phyloP scores from a whole-genome alignment of 2,113 vertebrate genomes.

The Copsychus sechellarum region DNA sequence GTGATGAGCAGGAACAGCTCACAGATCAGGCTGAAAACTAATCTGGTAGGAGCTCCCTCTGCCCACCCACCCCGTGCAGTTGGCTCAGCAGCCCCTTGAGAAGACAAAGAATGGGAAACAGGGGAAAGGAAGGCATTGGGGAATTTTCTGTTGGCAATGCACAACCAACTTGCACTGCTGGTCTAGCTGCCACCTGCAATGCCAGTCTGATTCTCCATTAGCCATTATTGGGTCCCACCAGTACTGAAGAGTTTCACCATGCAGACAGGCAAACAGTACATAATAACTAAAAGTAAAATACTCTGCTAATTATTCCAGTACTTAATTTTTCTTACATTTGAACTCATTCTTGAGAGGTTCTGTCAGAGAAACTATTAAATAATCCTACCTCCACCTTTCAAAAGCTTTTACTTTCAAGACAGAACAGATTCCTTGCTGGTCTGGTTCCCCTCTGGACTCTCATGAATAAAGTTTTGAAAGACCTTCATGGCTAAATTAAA shows the following conservation, averaged over 20 bases:
- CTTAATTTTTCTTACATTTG: neutral
- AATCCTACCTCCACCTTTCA: neutral
- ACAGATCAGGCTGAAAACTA: neutral
- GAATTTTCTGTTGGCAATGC: neutral
- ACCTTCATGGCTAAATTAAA: neutral
- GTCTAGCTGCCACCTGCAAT: neutral
- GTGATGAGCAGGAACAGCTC: neutral
- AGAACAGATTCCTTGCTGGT: neutral
- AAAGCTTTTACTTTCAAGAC: neutral
- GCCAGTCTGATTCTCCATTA: neutral
- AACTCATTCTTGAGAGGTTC: neutral
- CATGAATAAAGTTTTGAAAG: neutral
- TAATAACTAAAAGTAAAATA: neutral
- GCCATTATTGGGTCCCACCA: neutral
- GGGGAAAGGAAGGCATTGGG: neutral
- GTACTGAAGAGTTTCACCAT: neutral
- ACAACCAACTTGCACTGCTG: neutral
- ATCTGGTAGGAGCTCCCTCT: neutral
- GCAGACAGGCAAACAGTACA: neutral
- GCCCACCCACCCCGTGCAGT: neutral
- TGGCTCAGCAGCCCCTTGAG: neutral
- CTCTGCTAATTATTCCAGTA: neutral
- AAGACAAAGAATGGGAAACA: neutral
- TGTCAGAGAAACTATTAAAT: neutral
- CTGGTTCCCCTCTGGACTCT: accelerated